Conservation (phyloP, 1,140 invertebrate species). For the Parapsyche elsis region DNA sequence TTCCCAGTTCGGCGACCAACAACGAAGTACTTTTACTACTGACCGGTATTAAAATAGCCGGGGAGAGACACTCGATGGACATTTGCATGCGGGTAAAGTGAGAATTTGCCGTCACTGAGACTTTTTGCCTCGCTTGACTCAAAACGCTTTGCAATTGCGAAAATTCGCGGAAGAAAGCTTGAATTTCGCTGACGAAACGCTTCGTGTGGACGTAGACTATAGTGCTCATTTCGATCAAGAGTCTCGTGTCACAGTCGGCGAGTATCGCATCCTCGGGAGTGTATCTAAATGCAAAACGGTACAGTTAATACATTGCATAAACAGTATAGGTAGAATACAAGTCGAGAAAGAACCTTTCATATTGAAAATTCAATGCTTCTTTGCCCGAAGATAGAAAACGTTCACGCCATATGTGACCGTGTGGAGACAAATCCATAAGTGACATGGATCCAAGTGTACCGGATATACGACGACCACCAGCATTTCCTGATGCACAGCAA, state of each 20-base stretch:
- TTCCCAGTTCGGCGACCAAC: slow-evolving; percentile 85
- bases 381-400: slow-evolving; percentile 85
- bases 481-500: slow-evolving; percentile 52
- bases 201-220: slow-evolving; percentile 96
- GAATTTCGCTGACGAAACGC: slow-evolving; percentile 88
- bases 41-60: slow-evolving; percentile 88
- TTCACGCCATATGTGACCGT: slow-evolving; percentile 83
- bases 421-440: slow-evolving; percentile 83
- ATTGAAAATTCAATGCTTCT: slow-evolving; percentile 85
- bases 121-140: slow-evolving; percentile 64
- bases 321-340: background rate
- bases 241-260: slow-evolving; percentile 78
- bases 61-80: slow-evolving; percentile 77
- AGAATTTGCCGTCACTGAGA: slow-evolving; percentile 58
- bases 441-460: slow-evolving; percentile 83
- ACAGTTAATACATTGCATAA: background rate
- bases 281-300: slow-evolving; percentile 56
- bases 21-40: slow-evolving; percentile 82
- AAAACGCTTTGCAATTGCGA: slow-evolving; percentile 79
- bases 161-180: slow-evolving; percentile 89
- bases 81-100: slow-evolving; percentile 65
- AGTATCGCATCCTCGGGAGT: slow-evolving; percentile 61
- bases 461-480: slow-evolving; percentile 64
- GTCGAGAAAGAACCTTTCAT: slow-evolving; percentile 68
- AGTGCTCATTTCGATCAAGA: slow-evolving; percentile 86